phyloP scores from a whole-genome alignment of 2,113 vertebrate species.

The Dromas ardeola region DNA sequence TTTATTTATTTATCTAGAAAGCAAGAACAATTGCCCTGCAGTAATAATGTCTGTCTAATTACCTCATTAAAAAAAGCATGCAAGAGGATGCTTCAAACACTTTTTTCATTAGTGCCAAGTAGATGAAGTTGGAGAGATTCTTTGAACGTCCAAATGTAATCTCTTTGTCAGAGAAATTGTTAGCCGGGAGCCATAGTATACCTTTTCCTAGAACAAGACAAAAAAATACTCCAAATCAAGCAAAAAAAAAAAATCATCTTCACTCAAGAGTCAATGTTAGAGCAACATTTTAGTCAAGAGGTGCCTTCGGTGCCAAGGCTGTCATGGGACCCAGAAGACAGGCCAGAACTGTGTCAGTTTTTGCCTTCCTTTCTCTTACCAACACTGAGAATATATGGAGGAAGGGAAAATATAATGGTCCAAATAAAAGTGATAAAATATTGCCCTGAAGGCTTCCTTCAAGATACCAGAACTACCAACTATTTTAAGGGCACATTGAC shows the following conservation, averaged over 20 bases:
- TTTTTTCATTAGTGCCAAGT: background rate
- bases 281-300: background rate
- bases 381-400: background rate
- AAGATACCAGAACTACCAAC: background rate
- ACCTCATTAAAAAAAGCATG: background rate
- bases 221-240: background rate
- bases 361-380: background rate
- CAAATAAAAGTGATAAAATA: background rate
- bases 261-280: background rate
- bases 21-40: background rate
- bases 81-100: background rate
- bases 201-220: background rate
- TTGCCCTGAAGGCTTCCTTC: background rate
- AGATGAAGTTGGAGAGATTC: background rate
- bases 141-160: background rate
- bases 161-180: background rate
- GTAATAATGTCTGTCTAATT: background rate
- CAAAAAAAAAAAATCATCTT: background rate
- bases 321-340: background rate
- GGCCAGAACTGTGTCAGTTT: background rate
- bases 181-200: background rate
- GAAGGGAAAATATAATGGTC: background rate
- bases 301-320: background rate
- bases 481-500: background rate
- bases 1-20: background rate